A percentile compares a stretch with the other conserved stretches of the same genome.
Conservation (phyloP, 1,140 invertebrate species). For the Orussus abietinus region DNA sequence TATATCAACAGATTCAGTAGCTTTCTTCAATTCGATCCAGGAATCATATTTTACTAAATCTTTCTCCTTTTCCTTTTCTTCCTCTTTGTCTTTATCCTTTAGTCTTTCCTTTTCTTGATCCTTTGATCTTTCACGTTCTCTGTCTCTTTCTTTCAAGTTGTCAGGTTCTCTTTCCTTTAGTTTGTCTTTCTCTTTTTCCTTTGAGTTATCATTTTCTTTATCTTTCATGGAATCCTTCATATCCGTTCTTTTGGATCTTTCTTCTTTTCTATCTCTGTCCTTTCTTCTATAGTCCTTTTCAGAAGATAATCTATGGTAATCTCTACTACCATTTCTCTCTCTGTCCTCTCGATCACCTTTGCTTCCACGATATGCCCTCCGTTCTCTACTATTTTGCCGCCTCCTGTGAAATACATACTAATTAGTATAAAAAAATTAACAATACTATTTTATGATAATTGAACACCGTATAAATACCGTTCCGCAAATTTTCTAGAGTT, state of each 20-base stretch:
- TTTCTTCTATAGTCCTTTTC: slow-evolving; percentile 15
- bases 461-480: too few relatives aligned
- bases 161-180: slow-evolving; percentile 15
- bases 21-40: slow-evolving; percentile 40
- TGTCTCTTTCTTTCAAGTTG: slow-evolving; percentile 15
- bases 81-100: slow-evolving; percentile 24
- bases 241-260: slow-evolving; percentile 16
- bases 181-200: slow-evolving; percentile 28
- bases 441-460: too few relatives aligned
- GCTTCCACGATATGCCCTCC: too few relatives aligned
- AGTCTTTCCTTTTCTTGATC: slow-evolving; percentile 15
- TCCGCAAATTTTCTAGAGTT: too few relatives aligned
- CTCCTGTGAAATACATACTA: too few relatives aligned
- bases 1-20: slow-evolving; percentile 32
- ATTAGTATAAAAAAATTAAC: too few relatives aligned
- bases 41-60: slow-evolving; percentile 26
- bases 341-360: slow-evolving; percentile 8
- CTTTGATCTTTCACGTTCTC: slow-evolving; percentile 13
- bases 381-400: too few relatives aligned
- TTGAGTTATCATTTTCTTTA: slow-evolving; percentile 27
- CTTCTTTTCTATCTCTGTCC: slow-evolving; percentile 19
- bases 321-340: slow-evolving; percentile 12
- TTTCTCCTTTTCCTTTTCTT: slow-evolving; percentile 31
- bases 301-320: too few relatives aligned
- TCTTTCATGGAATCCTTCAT: slow-evolving; percentile 16